These are phyloP conservation scores for Trematomus bernacchii DNA, from an alignment of 2,797 vertebrate genomes.

Conservation along the genomic window DNA sequence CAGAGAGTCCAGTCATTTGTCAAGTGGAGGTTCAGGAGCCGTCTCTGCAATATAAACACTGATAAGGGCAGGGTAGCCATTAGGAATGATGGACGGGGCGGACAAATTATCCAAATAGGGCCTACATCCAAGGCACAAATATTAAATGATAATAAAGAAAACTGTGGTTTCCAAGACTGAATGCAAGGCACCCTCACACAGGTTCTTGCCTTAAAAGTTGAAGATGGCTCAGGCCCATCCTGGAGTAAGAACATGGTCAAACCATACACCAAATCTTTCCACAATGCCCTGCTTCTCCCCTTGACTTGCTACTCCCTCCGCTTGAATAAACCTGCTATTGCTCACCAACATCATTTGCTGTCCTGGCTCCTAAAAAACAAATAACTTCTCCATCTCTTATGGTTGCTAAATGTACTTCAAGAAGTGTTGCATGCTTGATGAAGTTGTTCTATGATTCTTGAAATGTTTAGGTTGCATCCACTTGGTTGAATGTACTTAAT, in stretches of 20 bases:
- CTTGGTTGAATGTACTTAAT: background rate
- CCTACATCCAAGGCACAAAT: background rate
- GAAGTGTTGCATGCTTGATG: background rate
- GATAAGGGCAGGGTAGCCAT: background rate
- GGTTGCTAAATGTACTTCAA: background rate
- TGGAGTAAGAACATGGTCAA: too few species aligned
- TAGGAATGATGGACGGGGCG: too few species aligned
- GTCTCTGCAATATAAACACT: constrained; percentile 13
- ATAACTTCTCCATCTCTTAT: background rate
- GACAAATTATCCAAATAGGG: too few species aligned
- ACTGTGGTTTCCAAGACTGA: background rate
- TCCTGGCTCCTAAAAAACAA: background rate
- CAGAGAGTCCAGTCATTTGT: constrained; percentile 24
- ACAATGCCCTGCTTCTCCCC: background rate
- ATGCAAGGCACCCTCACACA: background rate
- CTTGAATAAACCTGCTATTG: background rate
- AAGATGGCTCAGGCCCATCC: background rate
- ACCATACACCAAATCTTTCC: background rate
- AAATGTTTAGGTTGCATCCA: background rate
- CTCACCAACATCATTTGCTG: background rate
- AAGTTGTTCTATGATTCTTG: background rate
- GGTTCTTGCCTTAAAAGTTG: background rate
- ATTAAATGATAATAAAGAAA: background rate
- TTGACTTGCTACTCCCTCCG: background rate
- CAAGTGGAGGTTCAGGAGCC: constrained; percentile 21